Conservation (phyloP, 2,888 invertebrate genomes). For the Alcis repandata region DNA sequence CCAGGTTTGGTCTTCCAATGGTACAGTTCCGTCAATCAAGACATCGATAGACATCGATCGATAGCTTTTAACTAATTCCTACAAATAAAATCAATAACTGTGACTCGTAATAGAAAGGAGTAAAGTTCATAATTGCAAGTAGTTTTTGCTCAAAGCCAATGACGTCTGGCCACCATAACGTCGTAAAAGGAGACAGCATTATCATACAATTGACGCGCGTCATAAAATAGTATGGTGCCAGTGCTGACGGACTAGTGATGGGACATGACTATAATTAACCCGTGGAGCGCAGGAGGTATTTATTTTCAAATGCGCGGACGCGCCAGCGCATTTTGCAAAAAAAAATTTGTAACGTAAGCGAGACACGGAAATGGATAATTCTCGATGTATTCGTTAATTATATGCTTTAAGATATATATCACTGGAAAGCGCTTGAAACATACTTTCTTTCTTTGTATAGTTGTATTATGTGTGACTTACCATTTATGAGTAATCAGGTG, state of each 20-base stretch:
- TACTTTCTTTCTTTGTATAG: too few species aligned
- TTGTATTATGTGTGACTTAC: too few species aligned
- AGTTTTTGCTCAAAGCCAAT: slow-evolving; percentile 47
- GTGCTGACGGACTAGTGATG: slow-evolving; percentile 52
- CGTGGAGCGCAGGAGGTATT: too few species aligned
- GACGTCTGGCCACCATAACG: slow-evolving; percentile 77
- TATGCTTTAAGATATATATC: too few species aligned
- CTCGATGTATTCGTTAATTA: too few species aligned
- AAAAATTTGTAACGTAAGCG: too few species aligned
- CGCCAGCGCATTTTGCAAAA: too few species aligned
- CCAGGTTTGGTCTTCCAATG: slow-evolving; percentile 30
- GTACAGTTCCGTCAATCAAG: slow-evolving; percentile 34
- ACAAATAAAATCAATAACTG: slow-evolving; percentile 35
- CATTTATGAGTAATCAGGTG: too few species aligned
- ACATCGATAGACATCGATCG: too few species aligned
- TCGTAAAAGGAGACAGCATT: slow-evolving; percentile 75
- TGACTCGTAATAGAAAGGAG: slow-evolving; percentile 36
- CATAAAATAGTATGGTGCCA: slow-evolving; percentile 53
- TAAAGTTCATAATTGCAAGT: slow-evolving; percentile 47
- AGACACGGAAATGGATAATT: too few species aligned
- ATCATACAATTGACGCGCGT: slow-evolving; percentile 81
- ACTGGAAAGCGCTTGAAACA: too few species aligned
- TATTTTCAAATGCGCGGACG: too few species aligned
- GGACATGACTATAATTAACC: slow-evolving; percentile 36
- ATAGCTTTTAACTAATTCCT: slow-evolving; percentile 32